These are phyloP conservation scores for Reticulitermes lucifugus DNA, from an alignment of 2,888 invertebrate genomes.

Conservation along the genomic window DNA sequence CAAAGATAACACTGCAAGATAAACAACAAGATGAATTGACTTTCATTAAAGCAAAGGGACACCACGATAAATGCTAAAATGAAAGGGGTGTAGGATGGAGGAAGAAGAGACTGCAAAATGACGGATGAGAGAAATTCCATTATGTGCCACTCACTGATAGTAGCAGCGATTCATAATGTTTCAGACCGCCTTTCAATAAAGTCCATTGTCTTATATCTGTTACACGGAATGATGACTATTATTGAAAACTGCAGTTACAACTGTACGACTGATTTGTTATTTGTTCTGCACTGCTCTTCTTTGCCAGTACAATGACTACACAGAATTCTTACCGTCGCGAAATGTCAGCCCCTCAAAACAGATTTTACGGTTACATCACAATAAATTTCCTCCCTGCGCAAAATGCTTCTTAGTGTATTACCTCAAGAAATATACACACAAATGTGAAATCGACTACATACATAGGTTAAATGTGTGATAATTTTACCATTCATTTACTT, in stretches of 20 bases:
- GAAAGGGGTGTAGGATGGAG: background rate
- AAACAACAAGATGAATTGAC: constrained; percentile 41
- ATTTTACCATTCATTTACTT: too few relatives aligned
- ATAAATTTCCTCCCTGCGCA: too few relatives aligned
- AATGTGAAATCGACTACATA: too few relatives aligned
- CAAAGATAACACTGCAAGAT: constrained; percentile 39
- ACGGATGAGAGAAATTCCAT: constrained; percentile 27
- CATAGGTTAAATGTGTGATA: too few relatives aligned
- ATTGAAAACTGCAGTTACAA: constrained; percentile 2
- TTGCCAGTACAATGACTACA: background rate
- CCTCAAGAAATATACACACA: too few relatives aligned
- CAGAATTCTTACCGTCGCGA: too few relatives aligned
- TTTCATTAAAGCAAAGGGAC: constrained; percentile 38
- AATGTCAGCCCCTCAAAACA: background rate
- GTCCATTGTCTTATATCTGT: constrained; percentile 16
- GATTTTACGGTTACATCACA: background rate
- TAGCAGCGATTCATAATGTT: background rate
- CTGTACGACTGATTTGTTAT: background rate
- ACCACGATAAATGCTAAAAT: constrained; percentile 36
- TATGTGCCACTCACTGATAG: constrained; percentile 18
- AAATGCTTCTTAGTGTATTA: too few relatives aligned
- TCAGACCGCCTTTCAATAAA: constrained; percentile 3
- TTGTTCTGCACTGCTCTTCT: background rate
- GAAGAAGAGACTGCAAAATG: background rate
- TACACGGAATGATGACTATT: background rate